A percentile compares a stretch with the other conserved stretches of the same genome.
phyloP scores from a whole-genome alignment of 1,140 invertebrate genomes.

The Trachymyrmex septentrionalis region DNA sequence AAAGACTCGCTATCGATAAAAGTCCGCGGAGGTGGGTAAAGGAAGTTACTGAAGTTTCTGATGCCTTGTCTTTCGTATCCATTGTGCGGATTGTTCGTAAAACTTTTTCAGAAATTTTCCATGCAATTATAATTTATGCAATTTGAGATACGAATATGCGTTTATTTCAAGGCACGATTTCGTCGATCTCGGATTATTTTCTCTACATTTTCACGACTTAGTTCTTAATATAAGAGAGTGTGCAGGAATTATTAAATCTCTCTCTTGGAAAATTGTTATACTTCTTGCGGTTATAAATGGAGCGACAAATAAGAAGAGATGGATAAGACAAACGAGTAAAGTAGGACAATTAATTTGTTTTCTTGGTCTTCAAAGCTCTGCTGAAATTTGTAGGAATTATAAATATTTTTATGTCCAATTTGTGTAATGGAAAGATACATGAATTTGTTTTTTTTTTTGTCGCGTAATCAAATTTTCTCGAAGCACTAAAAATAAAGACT shows the following conservation, averaged over 20 bases:
- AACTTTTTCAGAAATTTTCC: constrained; percentile 77
- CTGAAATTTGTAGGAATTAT: background rate
- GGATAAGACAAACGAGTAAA: constrained; percentile 10
- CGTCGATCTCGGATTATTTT: background rate
- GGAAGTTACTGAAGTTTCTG: constrained; percentile 68
- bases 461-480: background rate
- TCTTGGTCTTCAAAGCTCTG: background rate
- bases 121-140: constrained; percentile 83
- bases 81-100: constrained; percentile 13
- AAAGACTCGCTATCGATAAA: constrained; percentile 80
- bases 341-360: background rate
- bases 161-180: constrained; percentile 7
- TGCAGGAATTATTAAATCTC: background rate
- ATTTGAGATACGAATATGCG: constrained; percentile 63
- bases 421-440: background rate
- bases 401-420: background rate
- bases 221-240: background rate
- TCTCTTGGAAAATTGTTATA: background rate
- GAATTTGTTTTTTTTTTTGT: background rate
- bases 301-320: background rate
- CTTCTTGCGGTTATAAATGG: background rate
- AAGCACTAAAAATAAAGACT: background rate
- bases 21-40: constrained; percentile 74
- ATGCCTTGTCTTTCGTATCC: constrained; percentile 44
- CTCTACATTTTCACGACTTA: background rate